Evolutionary conservation across 1,140 invertebrate species (phyloP), one percentile per base, ranked within the genome.

Genomic region (Microplitis demolitor): DNA sequence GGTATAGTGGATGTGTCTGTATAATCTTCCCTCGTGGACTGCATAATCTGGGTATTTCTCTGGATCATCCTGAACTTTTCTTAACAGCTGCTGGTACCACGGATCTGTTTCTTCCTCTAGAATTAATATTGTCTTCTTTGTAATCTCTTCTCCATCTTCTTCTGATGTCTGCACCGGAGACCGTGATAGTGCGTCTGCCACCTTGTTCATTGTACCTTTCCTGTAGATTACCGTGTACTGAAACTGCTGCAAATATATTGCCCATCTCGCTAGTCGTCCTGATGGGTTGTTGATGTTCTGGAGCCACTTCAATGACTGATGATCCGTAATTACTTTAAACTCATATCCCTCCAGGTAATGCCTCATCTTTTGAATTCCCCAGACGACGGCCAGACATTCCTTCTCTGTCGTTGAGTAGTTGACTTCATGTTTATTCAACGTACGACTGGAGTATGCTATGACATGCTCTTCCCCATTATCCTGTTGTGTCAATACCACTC

Each of bases 261-360:
- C 62, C 88, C 88, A 89, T 39, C 87, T 66, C 0, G 84, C 83
- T 14, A 89, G 71, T 54, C 88, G 56, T 56, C 82, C 84, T 4
- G 69, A 77, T 3, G 81, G 78, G 64, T 88, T 83, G 74, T 82
- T 85, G 2, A 87, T 76, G 2, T 77, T 78, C 33, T 79, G 72
- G 3, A 90, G 74, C 83, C 85, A 90, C 34, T 74, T 73, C 4
- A 90, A 76, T 8, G 83, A 80, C 37, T 80, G 76, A 71, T 89
- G 86, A 71, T 90, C 88, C 0, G 88, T 89, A n/a, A 84, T 74
- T 0, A 89, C 80, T 4, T 53, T 82, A 68, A 90, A 88, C 24
- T 82, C 72, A 4, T 69, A 78, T 2, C 82, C 82, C 66, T 84
- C 80, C 4, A 90, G 66, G 78, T 85, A 90, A n/a, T 73, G 73